A percentile compares a stretch with the other conserved stretches of the same genome.
Conservation (phyloP, 1,140 invertebrate species). For the Spodoptera litura region DNA sequence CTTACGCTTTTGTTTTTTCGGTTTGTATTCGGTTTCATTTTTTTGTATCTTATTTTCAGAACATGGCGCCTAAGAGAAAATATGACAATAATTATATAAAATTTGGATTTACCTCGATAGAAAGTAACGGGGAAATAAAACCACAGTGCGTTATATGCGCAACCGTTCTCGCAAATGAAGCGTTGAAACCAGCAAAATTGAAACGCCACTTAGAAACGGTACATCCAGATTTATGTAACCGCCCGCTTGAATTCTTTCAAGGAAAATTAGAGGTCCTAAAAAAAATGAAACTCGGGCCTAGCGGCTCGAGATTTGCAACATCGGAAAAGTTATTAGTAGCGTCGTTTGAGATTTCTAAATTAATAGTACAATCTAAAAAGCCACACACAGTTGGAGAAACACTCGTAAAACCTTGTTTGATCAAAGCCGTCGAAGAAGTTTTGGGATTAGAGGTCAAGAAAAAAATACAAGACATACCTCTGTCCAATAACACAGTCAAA, state of each 20-base stretch:
- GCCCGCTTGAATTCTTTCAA: constrained; percentile 42
- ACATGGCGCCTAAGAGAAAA: constrained; percentile 10
- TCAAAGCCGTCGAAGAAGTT: constrained; percentile 20
- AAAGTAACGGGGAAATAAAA: constrained; percentile 2
- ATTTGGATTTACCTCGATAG: neutral
- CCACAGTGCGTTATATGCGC: constrained; percentile 9
- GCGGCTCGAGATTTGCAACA: constrained; percentile 12
- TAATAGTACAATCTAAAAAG: constrained; percentile 49
- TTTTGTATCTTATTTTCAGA: neutral
- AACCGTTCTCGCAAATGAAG: constrained; percentile 43
- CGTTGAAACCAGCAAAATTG: constrained; percentile 38
- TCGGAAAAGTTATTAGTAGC: constrained; percentile 43
- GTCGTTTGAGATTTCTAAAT: constrained; percentile 44
- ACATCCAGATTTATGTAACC: constrained; percentile 39
- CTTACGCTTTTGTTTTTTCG: no score
- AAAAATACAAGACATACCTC: constrained; percentile 38
- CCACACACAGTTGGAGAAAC: constrained; percentile 38
- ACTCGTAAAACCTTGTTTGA: constrained; percentile 30
- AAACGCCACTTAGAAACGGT: constrained; percentile 44
- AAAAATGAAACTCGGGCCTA: constrained; percentile 12
- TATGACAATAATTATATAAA: constrained; percentile 1
- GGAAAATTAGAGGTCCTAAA: constrained; percentile 28
- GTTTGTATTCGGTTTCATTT: no score
- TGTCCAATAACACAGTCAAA: constrained; percentile 42
- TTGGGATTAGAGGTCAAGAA: constrained; percentile 9